Evolutionary conservation across 2,888 invertebrate genomes (phyloP).

Genomic region (Molorchus minor): DNA sequence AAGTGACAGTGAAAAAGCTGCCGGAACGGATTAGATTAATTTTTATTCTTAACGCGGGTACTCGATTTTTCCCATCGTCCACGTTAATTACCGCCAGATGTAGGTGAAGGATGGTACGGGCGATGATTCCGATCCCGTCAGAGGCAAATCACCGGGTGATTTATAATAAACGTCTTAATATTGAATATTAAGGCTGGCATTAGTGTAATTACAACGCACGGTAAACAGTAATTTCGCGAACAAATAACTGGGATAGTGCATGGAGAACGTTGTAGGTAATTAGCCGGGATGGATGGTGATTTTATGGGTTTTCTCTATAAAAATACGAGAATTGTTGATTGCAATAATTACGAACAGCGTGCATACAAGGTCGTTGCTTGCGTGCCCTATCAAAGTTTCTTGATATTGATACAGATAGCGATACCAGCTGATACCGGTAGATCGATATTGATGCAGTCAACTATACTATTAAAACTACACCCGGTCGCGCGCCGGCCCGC

Average conservation of each 20-base stretch:
- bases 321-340: no score
- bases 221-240: conserved; percentile 27
- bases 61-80: conserved; percentile 1
- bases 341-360: no score
- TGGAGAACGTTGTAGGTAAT: background rate
- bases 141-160: conserved; percentile 18
- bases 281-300: background rate
- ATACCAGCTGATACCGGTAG: no score
- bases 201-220: conserved; percentile 30
- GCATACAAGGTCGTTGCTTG: no score
- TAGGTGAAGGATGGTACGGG: conserved; percentile 21
- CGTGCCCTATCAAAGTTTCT: no score
- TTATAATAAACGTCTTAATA: conserved; percentile 27
- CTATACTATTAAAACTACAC: no score
- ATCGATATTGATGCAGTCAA: no score
- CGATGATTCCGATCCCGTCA: background rate
- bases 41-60: conserved; percentile 1
- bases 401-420: no score
- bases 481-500: no score
- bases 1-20: background rate
- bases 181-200: conserved; percentile 26
- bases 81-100: conserved; percentile 15
- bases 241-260: conserved; percentile 19
- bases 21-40: conserved; percentile 12
- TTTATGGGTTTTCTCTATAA: background rate